A percentile compares a stretch with the other conserved stretches of the same genome.
These are phyloP conservation scores for Ptycholaimellus sp. DNA, from an alignment of 2,888 invertebrate genomes.

Conservation along the genomic window DNA sequence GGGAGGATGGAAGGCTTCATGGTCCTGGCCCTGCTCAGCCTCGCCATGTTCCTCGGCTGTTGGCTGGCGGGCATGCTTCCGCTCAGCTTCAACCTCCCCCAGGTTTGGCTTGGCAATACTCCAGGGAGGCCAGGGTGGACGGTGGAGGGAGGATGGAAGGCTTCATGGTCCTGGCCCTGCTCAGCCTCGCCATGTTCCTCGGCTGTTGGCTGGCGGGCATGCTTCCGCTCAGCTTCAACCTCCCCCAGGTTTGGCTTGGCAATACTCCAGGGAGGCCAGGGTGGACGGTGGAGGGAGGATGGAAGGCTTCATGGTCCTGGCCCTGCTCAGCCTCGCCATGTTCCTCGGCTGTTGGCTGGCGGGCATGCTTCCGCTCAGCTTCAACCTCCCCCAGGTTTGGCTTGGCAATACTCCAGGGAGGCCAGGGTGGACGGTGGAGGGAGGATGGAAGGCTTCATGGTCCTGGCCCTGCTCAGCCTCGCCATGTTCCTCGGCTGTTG, in stretches of 20 bases:
- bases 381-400: conserved; percentile 76
- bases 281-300: too few species aligned
- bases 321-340: conserved; percentile 69
- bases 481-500: conserved; percentile 92
- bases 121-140: too few species aligned
- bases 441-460: conserved; percentile 65
- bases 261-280: too few species aligned
- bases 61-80: conserved; percentile 85
- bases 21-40: conserved; percentile 51
- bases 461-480: conserved; percentile 53
- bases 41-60: conserved; percentile 85
- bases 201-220: conserved; percentile 85
- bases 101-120: too few species aligned
- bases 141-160: too few species aligned
- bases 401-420: too few species aligned
- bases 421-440: too few species aligned
- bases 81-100: conserved; percentile 69
- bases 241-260: conserved; percentile 85
- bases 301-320: conserved; percentile 58
- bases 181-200: conserved; percentile 72
- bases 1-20: conserved; percentile 70
- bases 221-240: conserved; percentile 68
- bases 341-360: conserved; percentile 78
- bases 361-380: conserved; percentile 75
- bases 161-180: conserved; percentile 50